Evolutionary conservation across 2,113 vertebrate species (phyloP).

Genomic region (Triplophysa siluroides): DNA sequence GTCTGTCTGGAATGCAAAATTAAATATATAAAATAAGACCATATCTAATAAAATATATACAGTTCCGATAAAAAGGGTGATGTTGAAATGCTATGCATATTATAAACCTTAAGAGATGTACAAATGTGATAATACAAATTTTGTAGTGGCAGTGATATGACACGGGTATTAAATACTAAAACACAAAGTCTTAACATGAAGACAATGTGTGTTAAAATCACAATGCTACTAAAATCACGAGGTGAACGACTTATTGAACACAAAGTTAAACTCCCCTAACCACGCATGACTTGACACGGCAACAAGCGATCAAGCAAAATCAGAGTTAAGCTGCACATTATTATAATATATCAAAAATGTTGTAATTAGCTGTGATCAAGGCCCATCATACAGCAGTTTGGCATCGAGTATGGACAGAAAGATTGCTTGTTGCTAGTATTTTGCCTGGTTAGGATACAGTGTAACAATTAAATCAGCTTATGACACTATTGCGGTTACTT

Average conservation of each 20-base stretch:
- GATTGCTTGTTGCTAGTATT: background rate
- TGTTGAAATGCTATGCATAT: slow-evolving; percentile 31
- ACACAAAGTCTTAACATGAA: background rate
- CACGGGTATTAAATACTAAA: background rate
- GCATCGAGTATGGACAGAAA: too few relatives aligned
- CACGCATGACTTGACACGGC: background rate
- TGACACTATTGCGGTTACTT: background rate
- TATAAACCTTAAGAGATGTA: slow-evolving; percentile 1
- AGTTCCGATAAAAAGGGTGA: slow-evolving; percentile 50
- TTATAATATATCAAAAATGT: too few relatives aligned
- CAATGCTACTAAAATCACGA: too few relatives aligned
- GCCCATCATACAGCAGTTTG: background rate
- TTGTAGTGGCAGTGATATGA: slow-evolving; percentile 6
- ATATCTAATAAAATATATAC: slow-evolving; percentile 64
- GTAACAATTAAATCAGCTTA: background rate
- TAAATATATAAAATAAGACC: slow-evolving; percentile 63
- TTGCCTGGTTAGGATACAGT: background rate
- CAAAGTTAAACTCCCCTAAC: background rate
- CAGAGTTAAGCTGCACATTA: too few relatives aligned
- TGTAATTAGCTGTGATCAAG: too few relatives aligned
- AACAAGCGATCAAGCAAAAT: too few relatives aligned
- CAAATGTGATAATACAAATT: slow-evolving; percentile 20
- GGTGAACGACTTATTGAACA: too few relatives aligned
- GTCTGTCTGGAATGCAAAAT: slow-evolving; percentile 52
- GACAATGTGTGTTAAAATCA: background rate